Conservation (phyloP, 1,140 invertebrate genomes). For the Drosophila bocqueti region DNA sequence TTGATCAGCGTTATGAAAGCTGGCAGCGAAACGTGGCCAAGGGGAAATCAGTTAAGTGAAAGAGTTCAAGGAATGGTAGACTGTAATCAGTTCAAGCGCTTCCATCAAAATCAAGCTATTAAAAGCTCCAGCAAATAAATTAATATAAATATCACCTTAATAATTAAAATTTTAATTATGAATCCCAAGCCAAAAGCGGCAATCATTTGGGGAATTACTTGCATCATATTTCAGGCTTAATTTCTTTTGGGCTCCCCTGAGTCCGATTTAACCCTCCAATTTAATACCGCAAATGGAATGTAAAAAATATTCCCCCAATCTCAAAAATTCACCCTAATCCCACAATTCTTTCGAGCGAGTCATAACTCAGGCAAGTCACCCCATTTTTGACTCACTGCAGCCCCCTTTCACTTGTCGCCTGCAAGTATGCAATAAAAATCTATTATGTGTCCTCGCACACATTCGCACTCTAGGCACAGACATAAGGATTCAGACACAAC, state of each 20-base stretch:
- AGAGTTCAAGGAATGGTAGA: conserved; percentile 8
- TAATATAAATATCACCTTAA: not conserved
- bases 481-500: conserved; percentile 25
- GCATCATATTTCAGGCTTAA: conserved; percentile 9
- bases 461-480: conserved; percentile 4
- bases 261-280: conserved; percentile 9
- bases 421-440: conserved; percentile 76
- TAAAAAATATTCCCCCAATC: conserved; percentile 23
- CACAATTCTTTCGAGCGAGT: conserved; percentile 47
- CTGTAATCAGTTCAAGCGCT: not conserved
- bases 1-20: conserved; percentile 31
- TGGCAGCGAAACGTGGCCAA: conserved; percentile 21
- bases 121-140: not conserved
- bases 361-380: conserved; percentile 70
- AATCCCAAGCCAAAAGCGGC: not conserved
- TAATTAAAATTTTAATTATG: conserved; percentile 7
- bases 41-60: conserved; percentile 37
- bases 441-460: conserved; percentile 64
- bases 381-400: conserved; percentile 51
- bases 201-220: conserved; percentile 11
- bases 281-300: conserved; percentile 21
- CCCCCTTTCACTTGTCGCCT: conserved; percentile 57
- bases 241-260: not conserved
- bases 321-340: conserved; percentile 51
- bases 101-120: not conserved